Base-by-base conservation (phyloP, 2,888 invertebrate species). In the Spisula subtruncata region DNA sequence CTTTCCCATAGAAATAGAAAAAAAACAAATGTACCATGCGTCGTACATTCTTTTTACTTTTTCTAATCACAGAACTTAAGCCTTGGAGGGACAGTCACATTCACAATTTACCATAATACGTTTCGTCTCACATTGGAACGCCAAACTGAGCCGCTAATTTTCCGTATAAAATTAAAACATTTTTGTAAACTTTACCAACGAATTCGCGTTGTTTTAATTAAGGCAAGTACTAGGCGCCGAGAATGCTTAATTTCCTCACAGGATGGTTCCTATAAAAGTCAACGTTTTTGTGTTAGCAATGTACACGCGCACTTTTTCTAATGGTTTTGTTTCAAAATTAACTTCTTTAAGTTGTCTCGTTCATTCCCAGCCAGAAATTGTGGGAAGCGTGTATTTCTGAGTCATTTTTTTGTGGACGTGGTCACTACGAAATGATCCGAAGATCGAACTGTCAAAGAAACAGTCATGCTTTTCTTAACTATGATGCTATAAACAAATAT, bases 101-200 rank as follows among this genome's bases (percentile, higher is more conserved):
- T 66, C 60, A 66, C 60, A 66, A 66, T 66, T 66, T 66, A 66
- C 60, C 60, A 25, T 25, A 10, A 66, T 25, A 66, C n/a, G 5
- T 66, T 66, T n/a, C 60, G 25, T 75, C 75, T 32, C 32, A 75
- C 75, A 18, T 75, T 35, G 20, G 32, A 32, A 35, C 2, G 41
- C 41, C 25, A 18, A 75, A 75, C 32, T 18, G 75, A 18, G 75
- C 75, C 12, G 32, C 35, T 75, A 75, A 75, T 75, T 32, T 16
- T 75, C 35, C 18, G 75, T 35, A 75, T 75, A 75, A 75, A 75
- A 75, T 75, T 75, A 75, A 75, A 75, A 32, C 32, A 75, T 75
- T 75, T 75, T 75, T 75, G 32, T 75, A 75, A 75, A 32, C 75
- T 75, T 75, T 25, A 75, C 75, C 32, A 75, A 32, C 32, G 75